phyloP scores from a whole-genome alignment of 2,797 vertebrate genomes.

The Peromyscus aztecus region DNA sequence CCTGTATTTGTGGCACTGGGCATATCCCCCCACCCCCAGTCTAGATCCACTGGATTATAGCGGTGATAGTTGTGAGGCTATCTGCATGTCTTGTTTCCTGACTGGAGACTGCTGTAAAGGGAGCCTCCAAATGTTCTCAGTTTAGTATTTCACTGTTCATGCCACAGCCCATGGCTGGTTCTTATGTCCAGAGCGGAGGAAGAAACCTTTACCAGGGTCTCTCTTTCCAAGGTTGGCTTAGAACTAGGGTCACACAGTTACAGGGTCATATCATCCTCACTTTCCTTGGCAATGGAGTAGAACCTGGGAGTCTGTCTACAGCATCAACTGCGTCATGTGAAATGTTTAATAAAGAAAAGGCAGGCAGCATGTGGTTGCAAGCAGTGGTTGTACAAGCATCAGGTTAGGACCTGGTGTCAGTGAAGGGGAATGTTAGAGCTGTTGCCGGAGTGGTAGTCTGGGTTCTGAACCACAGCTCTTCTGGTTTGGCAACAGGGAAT shows the following conservation, averaged over 20 bases:
- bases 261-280: accelerated
- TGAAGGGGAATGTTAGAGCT: not conserved
- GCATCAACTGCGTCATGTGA: not conserved
- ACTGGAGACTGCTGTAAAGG: not conserved
- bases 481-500: not conserved
- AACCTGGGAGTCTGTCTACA: not conserved
- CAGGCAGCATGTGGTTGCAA: accelerated
- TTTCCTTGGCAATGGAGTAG: not conserved
- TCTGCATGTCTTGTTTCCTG: not conserved
- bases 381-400: accelerated
- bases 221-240: not conserved
- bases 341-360: not conserved
- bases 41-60: not conserved
- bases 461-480: not conserved
- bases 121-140: not conserved
- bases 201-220: not conserved
- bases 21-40: too few relatives aligned
- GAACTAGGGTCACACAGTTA: not conserved
- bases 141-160: not conserved
- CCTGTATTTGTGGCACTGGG: not conserved
- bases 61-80: too few relatives aligned
- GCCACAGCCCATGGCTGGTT: not conserved
- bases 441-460: not conserved
- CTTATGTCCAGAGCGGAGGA: accelerated
- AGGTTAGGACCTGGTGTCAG: accelerated